A percentile compares a stretch with the other conserved stretches of the same genome.
phyloP scores from a whole-genome alignment of 2,797 vertebrate species.

The Melopsittacus undulatus region DNA sequence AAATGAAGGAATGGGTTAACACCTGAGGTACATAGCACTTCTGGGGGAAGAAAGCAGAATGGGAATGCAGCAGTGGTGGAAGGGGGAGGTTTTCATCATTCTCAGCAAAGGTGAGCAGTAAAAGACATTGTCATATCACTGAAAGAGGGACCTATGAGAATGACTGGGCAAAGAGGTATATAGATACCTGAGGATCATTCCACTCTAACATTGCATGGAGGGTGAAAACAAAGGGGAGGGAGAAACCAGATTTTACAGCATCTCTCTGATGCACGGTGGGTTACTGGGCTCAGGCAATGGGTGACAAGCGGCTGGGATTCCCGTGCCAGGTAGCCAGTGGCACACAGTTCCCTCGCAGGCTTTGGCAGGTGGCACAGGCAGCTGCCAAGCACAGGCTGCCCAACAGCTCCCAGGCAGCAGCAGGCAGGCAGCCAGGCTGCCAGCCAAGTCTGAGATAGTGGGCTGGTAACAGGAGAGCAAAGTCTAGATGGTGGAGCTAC shows the following conservation, averaged over 20 bases:
- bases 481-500: neutral
- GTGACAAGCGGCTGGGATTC: neutral
- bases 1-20: neutral
- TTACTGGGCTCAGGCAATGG: neutral
- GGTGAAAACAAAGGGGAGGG: neutral
- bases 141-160: rapidly evolving
- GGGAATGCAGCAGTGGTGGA: neutral
- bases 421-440: constrained; percentile 28
- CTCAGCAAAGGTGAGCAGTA: neutral
- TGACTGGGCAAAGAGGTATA: neutral
- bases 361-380: constrained; percentile 48
- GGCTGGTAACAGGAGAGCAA: neutral
- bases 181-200: neutral
- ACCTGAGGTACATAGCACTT: rapidly evolving
- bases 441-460: neutral
- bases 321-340: constrained; percentile 7
- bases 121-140: rapidly evolving
- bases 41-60: neutral
- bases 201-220: neutral
- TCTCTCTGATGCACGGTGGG: neutral
- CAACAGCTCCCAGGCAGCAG: constrained; percentile 26
- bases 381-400: constrained; percentile 44
- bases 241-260: neutral
- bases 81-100: neutral
- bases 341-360: neutral